Evolutionary conservation across 2,888 invertebrate species (phyloP).

Genomic region (Aelia acuminata): DNA sequence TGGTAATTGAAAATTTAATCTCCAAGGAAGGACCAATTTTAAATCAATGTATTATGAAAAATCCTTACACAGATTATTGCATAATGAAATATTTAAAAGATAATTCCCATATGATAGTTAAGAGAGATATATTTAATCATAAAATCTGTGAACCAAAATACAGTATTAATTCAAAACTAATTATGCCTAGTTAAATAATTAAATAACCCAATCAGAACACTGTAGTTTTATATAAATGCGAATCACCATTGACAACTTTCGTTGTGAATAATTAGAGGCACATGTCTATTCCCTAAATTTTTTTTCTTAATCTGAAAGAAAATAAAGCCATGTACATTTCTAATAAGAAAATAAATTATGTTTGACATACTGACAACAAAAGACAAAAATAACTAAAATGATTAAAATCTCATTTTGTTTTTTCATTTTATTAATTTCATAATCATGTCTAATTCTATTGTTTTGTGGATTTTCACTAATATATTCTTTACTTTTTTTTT

Average conservation of each 20-base stretch:
- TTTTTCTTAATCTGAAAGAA: background rate
- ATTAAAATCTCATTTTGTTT: background rate
- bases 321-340: background rate
- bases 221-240: background rate
- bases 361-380: background rate
- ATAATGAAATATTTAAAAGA: background rate
- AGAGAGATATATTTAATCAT: background rate
- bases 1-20: background rate
- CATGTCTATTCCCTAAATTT: constrained; percentile 52
- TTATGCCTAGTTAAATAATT: background rate
- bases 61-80: background rate
- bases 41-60: background rate
- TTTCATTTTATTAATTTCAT: background rate
- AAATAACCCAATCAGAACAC: background rate
- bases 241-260: constrained; percentile 40
- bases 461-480: constrained; percentile 20
- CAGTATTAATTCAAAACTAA: background rate
- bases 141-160: background rate
- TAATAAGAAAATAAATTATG: background rate
- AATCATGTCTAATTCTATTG: constrained; percentile 4
- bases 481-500: background rate
- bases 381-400: background rate
- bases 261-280: constrained; percentile 55
- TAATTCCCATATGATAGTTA: background rate
- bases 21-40: background rate